Evolutionary conservation across 2,797 vertebrate species (phyloP).

Genomic region (Urocyon cinereoargenteus): DNA sequence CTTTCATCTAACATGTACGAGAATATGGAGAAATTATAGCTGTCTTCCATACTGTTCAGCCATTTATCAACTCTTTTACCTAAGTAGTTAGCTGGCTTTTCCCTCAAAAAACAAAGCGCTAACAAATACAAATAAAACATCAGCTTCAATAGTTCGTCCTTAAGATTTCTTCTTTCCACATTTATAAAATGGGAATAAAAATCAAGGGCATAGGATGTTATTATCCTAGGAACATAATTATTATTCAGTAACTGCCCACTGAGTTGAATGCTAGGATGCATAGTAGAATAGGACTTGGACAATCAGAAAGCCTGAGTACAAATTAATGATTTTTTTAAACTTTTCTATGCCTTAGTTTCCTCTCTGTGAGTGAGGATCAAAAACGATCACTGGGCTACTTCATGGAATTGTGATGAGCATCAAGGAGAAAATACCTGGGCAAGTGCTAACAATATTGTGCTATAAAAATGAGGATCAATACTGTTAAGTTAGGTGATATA

Average conservation of each 20-base stretch:
- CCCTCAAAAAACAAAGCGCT: constrained; percentile 33
- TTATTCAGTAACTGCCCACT: neutral
- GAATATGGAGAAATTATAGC: neutral
- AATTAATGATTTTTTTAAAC: neutral
- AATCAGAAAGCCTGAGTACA: neutral
- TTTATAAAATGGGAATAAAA: constrained; percentile 35
- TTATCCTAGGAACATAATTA: neutral
- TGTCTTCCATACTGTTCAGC: neutral
- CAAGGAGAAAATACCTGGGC: neutral
- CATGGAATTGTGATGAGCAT: neutral
- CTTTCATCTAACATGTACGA: neutral
- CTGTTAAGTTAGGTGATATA: neutral
- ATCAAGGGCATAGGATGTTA: neutral
- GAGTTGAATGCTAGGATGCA: neutral
- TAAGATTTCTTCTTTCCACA: constrained; percentile 34
- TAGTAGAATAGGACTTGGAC: neutral
- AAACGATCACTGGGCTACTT: neutral
- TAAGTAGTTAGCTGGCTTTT: neutral
- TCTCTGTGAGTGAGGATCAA: neutral
- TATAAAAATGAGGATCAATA: neutral
- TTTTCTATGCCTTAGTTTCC: neutral
- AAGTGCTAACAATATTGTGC: neutral
- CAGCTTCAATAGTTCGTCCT: neutral
- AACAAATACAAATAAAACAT: constrained; percentile 60
- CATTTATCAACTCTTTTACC: constrained; percentile 38